Evolutionary conservation across 2,797 vertebrate genomes (phyloP).

Genomic region (Poliocrania exsul): DNA sequence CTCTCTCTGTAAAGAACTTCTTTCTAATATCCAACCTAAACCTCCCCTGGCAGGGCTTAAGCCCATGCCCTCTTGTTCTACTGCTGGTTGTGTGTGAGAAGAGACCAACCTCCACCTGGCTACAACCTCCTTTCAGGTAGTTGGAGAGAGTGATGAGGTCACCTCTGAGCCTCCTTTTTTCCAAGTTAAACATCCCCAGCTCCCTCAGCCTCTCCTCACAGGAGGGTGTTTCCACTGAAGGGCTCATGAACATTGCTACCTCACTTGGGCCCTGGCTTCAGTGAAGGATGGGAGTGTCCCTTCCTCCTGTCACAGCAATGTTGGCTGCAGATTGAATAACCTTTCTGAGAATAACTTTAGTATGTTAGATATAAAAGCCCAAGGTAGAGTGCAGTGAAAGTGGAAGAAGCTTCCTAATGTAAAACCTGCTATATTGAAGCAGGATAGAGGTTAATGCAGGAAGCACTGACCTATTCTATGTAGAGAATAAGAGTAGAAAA

Average conservation of each 20-base stretch:
- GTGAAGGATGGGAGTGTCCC: fast-evolving
- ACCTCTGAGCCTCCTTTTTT: no score
- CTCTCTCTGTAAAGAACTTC: no score
- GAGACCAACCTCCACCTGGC: no score
- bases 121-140: no score
- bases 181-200: no score
- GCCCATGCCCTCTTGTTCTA: no score
- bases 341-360: neutral
- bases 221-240: neutral
- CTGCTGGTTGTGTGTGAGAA: no score
- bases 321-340: neutral
- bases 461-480: neutral
- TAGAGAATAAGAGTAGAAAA: neutral
- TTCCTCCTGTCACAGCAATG: neutral
- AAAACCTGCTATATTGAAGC: neutral
- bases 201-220: no score
- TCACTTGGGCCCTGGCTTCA: neutral
- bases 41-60: no score
- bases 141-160: no score
- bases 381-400: neutral
- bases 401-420: neutral
- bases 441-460: neutral
- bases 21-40: no score
- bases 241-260: neutral
- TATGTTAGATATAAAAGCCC: neutral